These are phyloP conservation scores for Tinea pellionella DNA, from an alignment of 2,888 invertebrate species.

Conservation along the genomic window DNA sequence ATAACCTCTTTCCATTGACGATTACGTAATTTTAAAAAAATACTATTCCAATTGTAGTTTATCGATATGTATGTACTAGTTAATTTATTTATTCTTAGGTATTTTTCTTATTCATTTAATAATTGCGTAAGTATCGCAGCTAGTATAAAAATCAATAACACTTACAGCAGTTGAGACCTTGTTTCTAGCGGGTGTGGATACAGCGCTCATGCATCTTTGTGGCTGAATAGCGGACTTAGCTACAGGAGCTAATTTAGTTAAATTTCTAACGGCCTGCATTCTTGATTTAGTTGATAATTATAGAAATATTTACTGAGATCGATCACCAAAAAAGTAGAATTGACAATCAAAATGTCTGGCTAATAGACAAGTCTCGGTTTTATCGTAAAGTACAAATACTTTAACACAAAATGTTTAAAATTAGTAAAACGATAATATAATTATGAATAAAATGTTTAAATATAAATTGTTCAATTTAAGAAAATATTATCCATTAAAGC, in stretches of 20 bases:
- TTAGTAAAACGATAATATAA: too few relatives aligned
- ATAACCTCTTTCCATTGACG: background rate
- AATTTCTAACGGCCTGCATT: slow-evolving; percentile 45
- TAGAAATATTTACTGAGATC: background rate
- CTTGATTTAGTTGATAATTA: slow-evolving; percentile 23
- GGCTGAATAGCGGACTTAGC: slow-evolving; percentile 24
- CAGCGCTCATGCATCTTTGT: slow-evolving; percentile 47
- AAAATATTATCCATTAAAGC: too few relatives aligned
- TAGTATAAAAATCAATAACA: slow-evolving; percentile 16
- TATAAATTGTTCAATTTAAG: too few relatives aligned
- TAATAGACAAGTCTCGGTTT: background rate
- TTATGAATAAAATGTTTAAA: too few relatives aligned
- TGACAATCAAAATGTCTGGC: background rate
- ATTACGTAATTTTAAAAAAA: background rate
- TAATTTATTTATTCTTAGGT: too few relatives aligned
- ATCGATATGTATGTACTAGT: too few relatives aligned
- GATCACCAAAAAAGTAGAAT: background rate
- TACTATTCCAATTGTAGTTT: too few relatives aligned
- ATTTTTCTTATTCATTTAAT: too few relatives aligned
- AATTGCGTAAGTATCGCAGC: too few relatives aligned
- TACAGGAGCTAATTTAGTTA: slow-evolving; percentile 37
- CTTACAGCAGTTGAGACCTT: slow-evolving; percentile 47
- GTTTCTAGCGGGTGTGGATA: slow-evolving; percentile 38
- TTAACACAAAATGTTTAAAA: too few relatives aligned
- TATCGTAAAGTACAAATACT: background rate